Evolutionary conservation across 2,113 vertebrate species (phyloP).

Genomic region (Gracilinanus agilis): DNA sequence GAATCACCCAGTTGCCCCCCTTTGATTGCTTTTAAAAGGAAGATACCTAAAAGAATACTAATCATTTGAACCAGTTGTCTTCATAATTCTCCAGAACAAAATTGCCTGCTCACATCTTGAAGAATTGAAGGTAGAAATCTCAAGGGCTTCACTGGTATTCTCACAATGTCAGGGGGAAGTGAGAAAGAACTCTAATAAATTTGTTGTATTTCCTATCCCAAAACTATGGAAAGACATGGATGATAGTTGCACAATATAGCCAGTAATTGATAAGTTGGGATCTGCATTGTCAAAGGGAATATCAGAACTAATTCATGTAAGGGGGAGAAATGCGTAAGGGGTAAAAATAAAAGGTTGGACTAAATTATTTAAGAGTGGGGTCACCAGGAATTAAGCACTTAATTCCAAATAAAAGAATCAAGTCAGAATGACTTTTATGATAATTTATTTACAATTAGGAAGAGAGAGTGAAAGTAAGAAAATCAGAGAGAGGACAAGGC

Average conservation of each 20-base stretch:
- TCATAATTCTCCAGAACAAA: slow-evolving; percentile 47
- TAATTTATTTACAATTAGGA: too few species aligned
- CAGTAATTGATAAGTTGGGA: neutral
- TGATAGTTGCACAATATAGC: neutral
- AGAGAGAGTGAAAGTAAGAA: too few species aligned
- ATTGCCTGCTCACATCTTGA: neutral
- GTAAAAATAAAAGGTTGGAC: too few species aligned
- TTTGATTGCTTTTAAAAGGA: slow-evolving; percentile 59
- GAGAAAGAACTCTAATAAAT: neutral
- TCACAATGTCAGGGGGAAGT: neutral
- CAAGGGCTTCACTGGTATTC: neutral
- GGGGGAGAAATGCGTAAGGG: too few species aligned
- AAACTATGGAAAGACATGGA: neutral
- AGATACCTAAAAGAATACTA: slow-evolving; percentile 54
- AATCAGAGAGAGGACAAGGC: too few species aligned
- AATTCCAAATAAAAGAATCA: too few species aligned
- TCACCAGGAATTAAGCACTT: too few species aligned
- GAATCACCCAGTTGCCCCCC: too few species aligned
- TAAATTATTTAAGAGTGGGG: too few species aligned
- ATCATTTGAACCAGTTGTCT: slow-evolving; percentile 65
- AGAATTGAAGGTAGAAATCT: neutral
- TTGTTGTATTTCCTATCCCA: neutral
- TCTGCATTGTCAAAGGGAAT: neutral
- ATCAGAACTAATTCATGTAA: too few species aligned
- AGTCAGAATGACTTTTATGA: too few species aligned